Percentiles rank a stretch among this genome's conserved stretches.
Conservation (phyloP, 2,888 invertebrate genomes). For the Anagyrus pseudococci region DNA sequence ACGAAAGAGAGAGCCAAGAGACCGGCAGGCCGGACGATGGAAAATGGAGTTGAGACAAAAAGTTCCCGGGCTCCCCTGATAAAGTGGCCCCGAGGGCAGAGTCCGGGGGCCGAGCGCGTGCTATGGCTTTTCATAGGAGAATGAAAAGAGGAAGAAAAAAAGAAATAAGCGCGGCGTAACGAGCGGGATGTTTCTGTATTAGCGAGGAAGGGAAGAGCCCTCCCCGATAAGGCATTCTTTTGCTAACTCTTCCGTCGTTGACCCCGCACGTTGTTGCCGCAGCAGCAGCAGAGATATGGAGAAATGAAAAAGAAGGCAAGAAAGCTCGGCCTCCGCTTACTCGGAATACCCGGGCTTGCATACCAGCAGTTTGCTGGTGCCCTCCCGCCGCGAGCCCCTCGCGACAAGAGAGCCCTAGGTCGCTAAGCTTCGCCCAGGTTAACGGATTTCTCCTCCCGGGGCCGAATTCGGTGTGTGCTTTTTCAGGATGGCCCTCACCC, state of each 20-base stretch:
- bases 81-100: too few relatives aligned
- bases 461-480: slow-evolving; percentile 27
- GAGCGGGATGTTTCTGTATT: slow-evolving; percentile 36
- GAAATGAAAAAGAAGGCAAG: background rate
- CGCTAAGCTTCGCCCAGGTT: slow-evolving; percentile 20
- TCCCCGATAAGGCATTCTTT: slow-evolving; percentile 35
- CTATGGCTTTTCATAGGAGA: too few relatives aligned
- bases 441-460: slow-evolving; percentile 36
- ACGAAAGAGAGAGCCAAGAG: too few relatives aligned
- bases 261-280: slow-evolving; percentile 22
- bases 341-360: slow-evolving; percentile 28
- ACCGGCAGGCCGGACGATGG: too few relatives aligned
- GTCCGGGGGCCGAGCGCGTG: too few relatives aligned
- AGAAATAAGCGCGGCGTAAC: slow-evolving; percentile 36
- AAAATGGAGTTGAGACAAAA: too few relatives aligned
- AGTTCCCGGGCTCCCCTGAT: too few relatives aligned
- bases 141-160: too few relatives aligned
- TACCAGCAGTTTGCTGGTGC: slow-evolving; percentile 30
- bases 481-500: slow-evolving; percentile 1
- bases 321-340: slow-evolving; percentile 5
- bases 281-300: background rate
- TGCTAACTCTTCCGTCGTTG: slow-evolving; percentile 21
- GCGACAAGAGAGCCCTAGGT: background rate
- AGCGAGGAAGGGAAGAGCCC: slow-evolving; percentile 10
- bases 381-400: slow-evolving; percentile 10